Percentiles rank a stretch among this genome's conserved stretches.
Evolutionary conservation across 2,797 vertebrate genomes (phyloP).

Genomic region (Discoglossus pictus): DNA sequence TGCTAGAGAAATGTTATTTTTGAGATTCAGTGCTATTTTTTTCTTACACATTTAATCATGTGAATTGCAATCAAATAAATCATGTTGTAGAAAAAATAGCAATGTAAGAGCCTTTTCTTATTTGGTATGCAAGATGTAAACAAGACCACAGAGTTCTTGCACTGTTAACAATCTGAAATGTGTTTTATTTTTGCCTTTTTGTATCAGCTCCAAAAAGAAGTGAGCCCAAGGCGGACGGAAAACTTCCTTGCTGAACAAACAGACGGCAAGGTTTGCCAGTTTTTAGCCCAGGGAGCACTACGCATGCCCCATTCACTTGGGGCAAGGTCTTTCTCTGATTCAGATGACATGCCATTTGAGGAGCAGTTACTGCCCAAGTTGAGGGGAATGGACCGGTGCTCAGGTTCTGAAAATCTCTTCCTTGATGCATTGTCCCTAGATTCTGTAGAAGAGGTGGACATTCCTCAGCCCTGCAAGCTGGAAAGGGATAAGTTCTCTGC

Average conservation of each 20-base stretch:
- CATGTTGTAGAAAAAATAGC: no score
- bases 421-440: slow-evolving; percentile 87
- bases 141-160: no score
- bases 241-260: slow-evolving; percentile 64
- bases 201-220: slow-evolving; percentile 83
- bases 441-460: slow-evolving; percentile 73
- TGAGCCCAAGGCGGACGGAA: slow-evolving; percentile 63
- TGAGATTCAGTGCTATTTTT: no score
- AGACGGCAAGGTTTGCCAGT: slow-evolving; percentile 64
- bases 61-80: no score
- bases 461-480: slow-evolving; percentile 70
- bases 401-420: slow-evolving; percentile 84
- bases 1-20: no score
- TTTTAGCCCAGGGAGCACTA: slow-evolving; percentile 72
- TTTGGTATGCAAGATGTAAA: no score
- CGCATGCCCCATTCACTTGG: slow-evolving; percentile 58
- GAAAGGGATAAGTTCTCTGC: slow-evolving; percentile 82
- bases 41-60: no score
- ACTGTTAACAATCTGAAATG: no score
- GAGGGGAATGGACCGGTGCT: slow-evolving; percentile 76
- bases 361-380: slow-evolving; percentile 74
- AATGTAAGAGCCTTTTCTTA: no score
- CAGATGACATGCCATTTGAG: slow-evolving; percentile 75
- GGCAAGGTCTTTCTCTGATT: slow-evolving; percentile 78
- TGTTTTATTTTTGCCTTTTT: slow-evolving; percentile 28